phyloP scores from a whole-genome alignment of 2,888 invertebrate species.

The Drosophila longiperda region DNA sequence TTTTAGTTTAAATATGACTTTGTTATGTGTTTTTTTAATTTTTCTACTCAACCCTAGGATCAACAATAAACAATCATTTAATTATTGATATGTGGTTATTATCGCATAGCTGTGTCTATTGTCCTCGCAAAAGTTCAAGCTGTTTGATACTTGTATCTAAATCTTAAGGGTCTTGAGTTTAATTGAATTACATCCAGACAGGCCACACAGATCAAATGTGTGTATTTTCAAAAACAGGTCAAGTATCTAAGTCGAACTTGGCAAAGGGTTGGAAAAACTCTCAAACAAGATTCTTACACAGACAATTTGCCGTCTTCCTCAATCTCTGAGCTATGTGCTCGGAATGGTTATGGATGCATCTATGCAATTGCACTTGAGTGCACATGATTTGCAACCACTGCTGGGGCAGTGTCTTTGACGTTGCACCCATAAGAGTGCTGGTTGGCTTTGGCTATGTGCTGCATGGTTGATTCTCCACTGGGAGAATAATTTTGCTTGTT shows the following conservation, averaged over 20 bases:
- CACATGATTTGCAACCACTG: conserved; percentile 30
- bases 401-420: conserved; percentile 40
- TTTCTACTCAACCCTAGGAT: neutral
- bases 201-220: conserved; percentile 38
- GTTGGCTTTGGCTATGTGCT: neutral
- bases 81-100: neutral
- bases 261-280: conserved; percentile 15
- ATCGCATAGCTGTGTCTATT: neutral
- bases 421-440: conserved; percentile 1
- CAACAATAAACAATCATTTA: neutral
- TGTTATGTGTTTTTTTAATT: too few relatives aligned
- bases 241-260: conserved; percentile 67
- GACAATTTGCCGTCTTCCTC: conserved; percentile 13
- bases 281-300: conserved; percentile 9
- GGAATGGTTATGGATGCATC: conserved; percentile 10
- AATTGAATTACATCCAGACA: conserved; percentile 36
- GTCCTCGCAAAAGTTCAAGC: neutral
- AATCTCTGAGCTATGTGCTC: neutral
- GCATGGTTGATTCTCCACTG: neutral
- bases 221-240: conserved; percentile 51
- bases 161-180: conserved; percentile 6
- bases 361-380: conserved; percentile 56
- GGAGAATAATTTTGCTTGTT: conserved; percentile 7
- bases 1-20: too few relatives aligned
- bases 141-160: neutral